Percentiles rank a stretch among this genome's conserved stretches.
Conservation (phyloP, 2,797 vertebrate genomes). For the Helicolenus hilgendorfi region DNA sequence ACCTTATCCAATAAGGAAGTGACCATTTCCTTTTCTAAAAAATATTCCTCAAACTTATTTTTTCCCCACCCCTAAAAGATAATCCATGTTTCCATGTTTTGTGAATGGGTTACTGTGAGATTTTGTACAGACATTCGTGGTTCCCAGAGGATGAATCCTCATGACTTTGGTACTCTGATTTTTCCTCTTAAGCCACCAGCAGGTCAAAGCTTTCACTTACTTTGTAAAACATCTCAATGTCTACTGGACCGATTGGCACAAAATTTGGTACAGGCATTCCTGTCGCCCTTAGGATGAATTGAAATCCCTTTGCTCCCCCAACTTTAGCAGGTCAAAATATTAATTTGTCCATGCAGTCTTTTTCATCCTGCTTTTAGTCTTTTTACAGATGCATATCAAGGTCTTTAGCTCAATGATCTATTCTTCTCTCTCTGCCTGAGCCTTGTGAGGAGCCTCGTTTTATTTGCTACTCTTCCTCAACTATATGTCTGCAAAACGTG, state of each 20-base stretch:
- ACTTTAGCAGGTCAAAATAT: neutral
- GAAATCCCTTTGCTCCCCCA: neutral
- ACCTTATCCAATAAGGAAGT: neutral
- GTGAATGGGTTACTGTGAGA: neutral
- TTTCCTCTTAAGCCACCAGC: neutral
- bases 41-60: neutral
- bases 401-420: constrained; percentile 22
- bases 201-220: neutral
- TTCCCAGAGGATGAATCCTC: neutral
- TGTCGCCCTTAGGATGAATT: neutral
- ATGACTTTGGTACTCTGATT: neutral
- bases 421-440: constrained; percentile 19
- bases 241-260: neutral
- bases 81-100: neutral
- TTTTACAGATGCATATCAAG: constrained; percentile 46
- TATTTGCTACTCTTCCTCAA: neutral
- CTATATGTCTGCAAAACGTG: neutral
- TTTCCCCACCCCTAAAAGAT: neutral
- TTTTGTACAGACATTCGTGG: neutral
- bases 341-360: neutral
- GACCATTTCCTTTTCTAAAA: neutral
- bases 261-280: neutral
- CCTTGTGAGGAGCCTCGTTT: constrained; percentile 16
- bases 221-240: neutral
- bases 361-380: constrained; percentile 31